These are phyloP conservation scores for Helogale parvula DNA, from an alignment of 2,113 vertebrate species.

Conservation along the genomic window DNA sequence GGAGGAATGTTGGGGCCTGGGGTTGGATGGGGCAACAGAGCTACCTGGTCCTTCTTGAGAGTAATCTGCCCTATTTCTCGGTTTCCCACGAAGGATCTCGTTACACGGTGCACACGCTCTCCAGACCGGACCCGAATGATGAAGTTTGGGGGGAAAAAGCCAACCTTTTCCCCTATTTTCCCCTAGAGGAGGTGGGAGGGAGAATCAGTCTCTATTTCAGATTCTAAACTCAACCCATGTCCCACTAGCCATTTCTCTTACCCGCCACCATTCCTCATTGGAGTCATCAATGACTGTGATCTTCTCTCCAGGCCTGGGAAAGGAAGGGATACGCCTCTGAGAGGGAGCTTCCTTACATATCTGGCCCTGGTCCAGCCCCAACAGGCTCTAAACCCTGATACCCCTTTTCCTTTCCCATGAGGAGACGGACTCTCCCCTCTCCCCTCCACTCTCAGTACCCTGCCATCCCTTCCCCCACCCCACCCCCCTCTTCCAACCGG, in stretches of 20 bases:
- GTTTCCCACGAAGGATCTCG: constrained; percentile 95
- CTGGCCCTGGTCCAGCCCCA: background rate
- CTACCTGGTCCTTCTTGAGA: constrained; percentile 97
- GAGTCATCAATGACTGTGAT: constrained; percentile 97
- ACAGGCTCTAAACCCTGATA: background rate
- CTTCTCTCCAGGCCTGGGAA: constrained; percentile 93
- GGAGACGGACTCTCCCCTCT: background rate
- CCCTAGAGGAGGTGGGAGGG: constrained; percentile 85
- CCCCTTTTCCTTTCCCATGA: background rate
- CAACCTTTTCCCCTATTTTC: constrained; percentile 94
- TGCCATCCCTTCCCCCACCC: background rate
- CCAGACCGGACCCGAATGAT: constrained; percentile 95
- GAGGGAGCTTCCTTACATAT: background rate
- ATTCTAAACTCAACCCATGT: background rate
- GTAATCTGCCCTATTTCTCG: constrained; percentile 97
- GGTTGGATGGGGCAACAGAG: background rate
- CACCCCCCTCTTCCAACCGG: too few species aligned
- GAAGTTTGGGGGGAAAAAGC: constrained; percentile 96
- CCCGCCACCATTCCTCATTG: constrained; percentile 99
- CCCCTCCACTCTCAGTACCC: background rate
- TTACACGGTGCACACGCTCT: constrained; percentile 93
- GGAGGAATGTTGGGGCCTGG: background rate
- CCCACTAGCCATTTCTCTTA: constrained; percentile 79
- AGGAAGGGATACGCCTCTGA: constrained; percentile 8
- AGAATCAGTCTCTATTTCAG: background rate